A percentile compares a stretch with the other conserved stretches of the same genome.
Conservation (phyloP, 2,797 vertebrate genomes). For the Xenopus petersii region DNA sequence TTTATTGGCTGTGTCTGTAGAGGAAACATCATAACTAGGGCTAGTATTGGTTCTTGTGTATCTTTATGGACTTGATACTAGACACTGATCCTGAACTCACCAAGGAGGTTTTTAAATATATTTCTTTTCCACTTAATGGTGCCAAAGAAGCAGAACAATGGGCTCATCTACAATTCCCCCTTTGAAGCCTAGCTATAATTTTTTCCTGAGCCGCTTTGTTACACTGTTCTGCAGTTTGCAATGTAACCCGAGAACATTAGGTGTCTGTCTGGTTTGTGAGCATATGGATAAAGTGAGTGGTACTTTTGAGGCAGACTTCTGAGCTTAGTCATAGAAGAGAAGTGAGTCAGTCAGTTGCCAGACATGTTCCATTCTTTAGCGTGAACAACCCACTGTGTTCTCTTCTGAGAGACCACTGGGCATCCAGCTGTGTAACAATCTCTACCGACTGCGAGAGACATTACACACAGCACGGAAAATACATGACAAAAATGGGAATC, state of each 20-base stretch:
- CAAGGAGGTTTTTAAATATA: no score
- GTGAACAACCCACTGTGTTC: not conserved
- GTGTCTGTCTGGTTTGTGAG: slow-evolving; percentile 9
- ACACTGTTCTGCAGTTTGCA: not conserved
- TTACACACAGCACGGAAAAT: not conserved
- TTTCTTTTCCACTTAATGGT: no score
- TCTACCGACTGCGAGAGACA: not conserved
- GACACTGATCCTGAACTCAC: no score
- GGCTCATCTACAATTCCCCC: no score
- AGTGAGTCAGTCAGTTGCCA: slow-evolving; percentile 7
- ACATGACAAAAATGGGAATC: not conserved
- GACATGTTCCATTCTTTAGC: not conserved
- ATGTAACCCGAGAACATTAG: not conserved
- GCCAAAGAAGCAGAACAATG: no score
- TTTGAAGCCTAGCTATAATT: no score
- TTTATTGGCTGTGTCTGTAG: no score
- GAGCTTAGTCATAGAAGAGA: slow-evolving; percentile 7
- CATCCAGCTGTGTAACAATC: not conserved
- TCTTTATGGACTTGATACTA: no score
- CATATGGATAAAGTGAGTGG: not conserved
- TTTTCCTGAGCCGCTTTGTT: not conserved
- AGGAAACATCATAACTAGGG: no score
- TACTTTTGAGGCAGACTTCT: slow-evolving; percentile 35
- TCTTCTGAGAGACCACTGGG: rapidly evolving
- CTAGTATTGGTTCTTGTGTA: no score